phyloP scores from a whole-genome alignment of 2,888 invertebrate genomes.

The Neria commutata region DNA sequence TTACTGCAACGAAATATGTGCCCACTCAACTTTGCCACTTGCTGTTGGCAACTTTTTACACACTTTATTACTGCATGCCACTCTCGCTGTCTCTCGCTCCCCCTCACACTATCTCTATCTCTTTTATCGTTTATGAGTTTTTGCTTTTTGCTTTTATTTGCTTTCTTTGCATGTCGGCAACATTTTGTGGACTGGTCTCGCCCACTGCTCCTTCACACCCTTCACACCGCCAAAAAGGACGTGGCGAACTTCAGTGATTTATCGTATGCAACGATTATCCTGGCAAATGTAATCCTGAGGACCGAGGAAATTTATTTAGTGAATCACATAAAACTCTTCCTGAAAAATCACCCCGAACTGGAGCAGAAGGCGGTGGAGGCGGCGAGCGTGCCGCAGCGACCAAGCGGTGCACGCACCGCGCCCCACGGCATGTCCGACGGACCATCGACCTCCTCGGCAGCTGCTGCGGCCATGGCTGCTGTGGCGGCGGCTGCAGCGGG shows the following conservation, averaged over 20 bases:
- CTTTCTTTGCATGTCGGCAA: slow-evolving; percentile 21
- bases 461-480: slow-evolving; percentile 31
- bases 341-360: slow-evolving; percentile 57
- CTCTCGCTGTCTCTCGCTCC: slow-evolving; percentile 23
- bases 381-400: slow-evolving; percentile 30
- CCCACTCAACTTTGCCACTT: slow-evolving; percentile 41
- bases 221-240: slow-evolving; percentile 41
- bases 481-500: slow-evolving; percentile 9
- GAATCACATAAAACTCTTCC: slow-evolving; percentile 62
- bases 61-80: slow-evolving; percentile 46
- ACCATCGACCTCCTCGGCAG: slow-evolving; percentile 52
- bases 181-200: not conserved
- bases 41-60: slow-evolving; percentile 39
- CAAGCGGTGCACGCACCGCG: too few species aligned
- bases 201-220: not conserved
- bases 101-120: slow-evolving; percentile 3
- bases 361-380: slow-evolving; percentile 26
- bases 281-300: slow-evolving; percentile 60
- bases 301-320: slow-evolving; percentile 63
- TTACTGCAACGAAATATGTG: slow-evolving; percentile 47
- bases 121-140: slow-evolving; percentile 11
- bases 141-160: slow-evolving; percentile 15
- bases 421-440: slow-evolving; percentile 35
- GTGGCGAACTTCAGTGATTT: slow-evolving; percentile 59
- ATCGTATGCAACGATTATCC: slow-evolving; percentile 59